A percentile compares a stretch with the other conserved stretches of the same genome.
Conservation (phyloP, 2,113 vertebrate genomes). For the Microtus montanus region DNA sequence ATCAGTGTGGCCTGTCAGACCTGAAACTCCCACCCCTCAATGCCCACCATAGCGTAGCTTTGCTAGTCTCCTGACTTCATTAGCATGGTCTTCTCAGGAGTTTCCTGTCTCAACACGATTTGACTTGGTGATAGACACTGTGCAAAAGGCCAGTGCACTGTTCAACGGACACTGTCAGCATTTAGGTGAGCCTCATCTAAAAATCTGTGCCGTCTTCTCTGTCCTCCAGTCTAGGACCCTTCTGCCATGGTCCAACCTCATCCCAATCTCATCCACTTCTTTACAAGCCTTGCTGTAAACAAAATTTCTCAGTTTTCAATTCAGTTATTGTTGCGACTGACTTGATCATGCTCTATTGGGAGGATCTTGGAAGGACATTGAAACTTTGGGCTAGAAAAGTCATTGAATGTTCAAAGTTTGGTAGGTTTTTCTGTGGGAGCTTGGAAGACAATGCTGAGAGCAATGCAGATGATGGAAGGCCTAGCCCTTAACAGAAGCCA, state of each 20-base stretch:
- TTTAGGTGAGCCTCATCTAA: neutral
- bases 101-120: neutral
- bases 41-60: neutral
- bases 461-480: neutral
- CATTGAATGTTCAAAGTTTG: neutral
- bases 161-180: neutral
- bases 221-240: neutral
- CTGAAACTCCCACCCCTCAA: neutral
- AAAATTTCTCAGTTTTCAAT: neutral
- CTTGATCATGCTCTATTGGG: too few relatives aligned
- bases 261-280: neutral
- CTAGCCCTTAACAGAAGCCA: neutral
- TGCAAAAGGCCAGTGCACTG: neutral
- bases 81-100: neutral
- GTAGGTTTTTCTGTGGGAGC: neutral
- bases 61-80: neutral
- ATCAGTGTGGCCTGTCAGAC: neutral
- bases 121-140: neutral
- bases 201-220: neutral
- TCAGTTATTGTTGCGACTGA: neutral
- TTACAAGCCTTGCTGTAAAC: neutral
- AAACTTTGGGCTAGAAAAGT: neutral
- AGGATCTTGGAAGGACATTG: neutral
- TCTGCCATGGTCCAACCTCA: neutral
- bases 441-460: neutral